Base-by-base conservation (phyloP, 2,797 vertebrate species). In the Crax fasciolata region DNA sequence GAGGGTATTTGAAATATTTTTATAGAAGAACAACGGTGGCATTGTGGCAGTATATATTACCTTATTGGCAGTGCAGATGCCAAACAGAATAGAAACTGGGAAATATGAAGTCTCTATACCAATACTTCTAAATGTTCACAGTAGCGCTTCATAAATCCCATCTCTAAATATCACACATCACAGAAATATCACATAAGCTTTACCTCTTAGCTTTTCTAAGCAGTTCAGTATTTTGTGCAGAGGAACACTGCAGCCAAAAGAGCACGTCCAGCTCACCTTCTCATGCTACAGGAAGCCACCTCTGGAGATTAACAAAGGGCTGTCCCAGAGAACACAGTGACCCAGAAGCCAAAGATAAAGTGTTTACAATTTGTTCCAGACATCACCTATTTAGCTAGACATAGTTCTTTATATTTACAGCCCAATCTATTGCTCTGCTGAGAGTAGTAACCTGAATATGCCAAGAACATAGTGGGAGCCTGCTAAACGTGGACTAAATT, bases 311-410 rank as follows among this genome's bases (percentile, higher is more conserved):
- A 73, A 85, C 55, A 58, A 55, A 44, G 57, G 52, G 35, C 49
- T 92, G 52, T 86, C 46, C 59, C 30, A 59, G 70, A 78, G 86
- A 92, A 70, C 55, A 83, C 5, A 1, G 52, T 67, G 87, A 94
- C 76, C 70, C 63, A 94, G 87, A 93, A 94, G 74, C 61, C 68
- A 81, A 89, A 93, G 81, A 79, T 59, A 39, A 78, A 87, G 21
- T n/a, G 39, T 81, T 87, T 79, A 84, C 48, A 76, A 78, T 84
- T 76, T 94, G 71, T 81, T 84, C 71, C 71, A 90, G 83, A 67
- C 59, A 86, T 73, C 82, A 84, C 48, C 79, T 76, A 67, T 87
- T 70, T 67, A 79, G 63, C 44, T 63, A 44, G n/a, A 63, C 35
- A 30, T 14, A 70, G 62, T 41, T 81, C 74, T 78, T 84, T 78